Conservation (phyloP, 2,113 vertebrate genomes). For the Pimephales promelas region DNA sequence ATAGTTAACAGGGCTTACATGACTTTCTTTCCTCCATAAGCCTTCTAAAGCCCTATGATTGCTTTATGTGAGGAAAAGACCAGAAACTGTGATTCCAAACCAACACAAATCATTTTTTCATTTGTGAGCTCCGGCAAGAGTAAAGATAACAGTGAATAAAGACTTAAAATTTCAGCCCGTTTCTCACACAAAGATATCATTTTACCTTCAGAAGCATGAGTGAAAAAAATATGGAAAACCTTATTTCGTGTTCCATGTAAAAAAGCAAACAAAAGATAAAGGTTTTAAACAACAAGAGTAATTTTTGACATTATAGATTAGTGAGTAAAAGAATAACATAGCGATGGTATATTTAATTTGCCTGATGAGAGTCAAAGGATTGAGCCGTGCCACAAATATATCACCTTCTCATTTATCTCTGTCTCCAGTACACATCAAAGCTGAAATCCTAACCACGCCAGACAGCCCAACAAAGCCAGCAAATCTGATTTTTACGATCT, state of each 20-base stretch:
- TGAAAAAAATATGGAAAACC: not conserved
- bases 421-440: not conserved
- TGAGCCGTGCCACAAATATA: not conserved
- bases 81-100: not conserved
- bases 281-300: not conserved
- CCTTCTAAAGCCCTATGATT: not conserved
- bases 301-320: too few species aligned
- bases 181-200: not conserved
- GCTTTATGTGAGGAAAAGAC: not conserved
- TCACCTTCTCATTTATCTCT: conserved; percentile 1
- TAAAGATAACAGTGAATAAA: not conserved
- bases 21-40: not conserved
- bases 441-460: not conserved
- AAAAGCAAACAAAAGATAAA: not conserved
- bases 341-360: not conserved
- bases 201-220: not conserved
- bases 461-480: not conserved
- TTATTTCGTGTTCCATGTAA: not conserved
- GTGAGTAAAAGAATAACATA: not conserved
- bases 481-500: conserved; percentile 5
- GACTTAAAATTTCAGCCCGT: not conserved
- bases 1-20: not conserved
- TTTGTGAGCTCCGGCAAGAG: not conserved
- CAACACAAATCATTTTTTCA: not conserved
- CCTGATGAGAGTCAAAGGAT: not conserved